These are phyloP conservation scores for Cyprinodon variegatus DNA, from an alignment of 2,113 vertebrate species.

Conservation along the genomic window DNA sequence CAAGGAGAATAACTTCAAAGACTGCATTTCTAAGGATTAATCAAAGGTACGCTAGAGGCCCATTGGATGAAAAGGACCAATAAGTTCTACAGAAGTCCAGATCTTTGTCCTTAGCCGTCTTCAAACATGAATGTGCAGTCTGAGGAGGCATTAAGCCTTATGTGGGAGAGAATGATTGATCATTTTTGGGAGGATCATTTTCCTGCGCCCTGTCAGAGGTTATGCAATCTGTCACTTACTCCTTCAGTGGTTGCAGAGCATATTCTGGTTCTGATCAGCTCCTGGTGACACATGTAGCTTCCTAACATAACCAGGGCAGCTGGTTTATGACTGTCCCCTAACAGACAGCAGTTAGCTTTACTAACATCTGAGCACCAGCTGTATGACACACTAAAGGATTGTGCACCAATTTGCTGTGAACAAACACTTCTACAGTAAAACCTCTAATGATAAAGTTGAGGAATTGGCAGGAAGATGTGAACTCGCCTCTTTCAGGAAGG, in stretches of 20 bases:
- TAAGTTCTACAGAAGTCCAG: no score
- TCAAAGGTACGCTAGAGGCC: no score
- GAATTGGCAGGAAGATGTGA: background rate
- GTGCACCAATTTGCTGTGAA: background rate
- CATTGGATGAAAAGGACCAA: background rate
- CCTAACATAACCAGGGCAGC: no score
- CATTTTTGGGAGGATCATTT: background rate
- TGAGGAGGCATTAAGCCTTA: background rate
- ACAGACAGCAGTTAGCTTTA: no score
- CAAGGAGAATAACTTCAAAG: no score
- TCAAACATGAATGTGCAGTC: background rate
- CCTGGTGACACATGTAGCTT: no score
- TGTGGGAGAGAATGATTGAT: constrained; percentile 17
- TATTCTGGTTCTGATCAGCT: background rate
- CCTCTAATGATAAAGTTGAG: background rate
- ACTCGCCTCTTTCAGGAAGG: constrained; percentile 94
- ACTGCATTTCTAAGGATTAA: no score
- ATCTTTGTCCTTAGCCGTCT: background rate
- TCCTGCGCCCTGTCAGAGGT: background rate
- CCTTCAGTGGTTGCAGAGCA: background rate
- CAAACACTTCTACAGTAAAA: background rate
- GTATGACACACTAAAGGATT: background rate
- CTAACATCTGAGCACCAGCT: background rate
- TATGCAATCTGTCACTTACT: background rate
- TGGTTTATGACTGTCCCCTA: no score